Evolutionary conservation across 2,797 vertebrate genomes (phyloP), one percentile per base, ranked within the genome.

Genomic region (Sebastes trivittatus): DNA sequence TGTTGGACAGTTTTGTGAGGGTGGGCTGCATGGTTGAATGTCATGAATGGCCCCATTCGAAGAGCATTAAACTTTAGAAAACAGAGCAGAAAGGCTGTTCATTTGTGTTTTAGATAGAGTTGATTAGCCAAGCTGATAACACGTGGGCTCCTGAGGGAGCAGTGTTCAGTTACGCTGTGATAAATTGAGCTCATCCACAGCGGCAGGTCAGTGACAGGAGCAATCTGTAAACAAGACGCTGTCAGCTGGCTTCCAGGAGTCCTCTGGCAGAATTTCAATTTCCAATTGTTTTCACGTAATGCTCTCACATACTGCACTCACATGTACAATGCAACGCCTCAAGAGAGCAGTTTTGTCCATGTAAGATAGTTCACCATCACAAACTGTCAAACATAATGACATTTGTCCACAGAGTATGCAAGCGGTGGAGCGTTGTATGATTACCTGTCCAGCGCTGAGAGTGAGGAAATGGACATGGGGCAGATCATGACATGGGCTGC

Each of bases 401-500:
- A 6, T 82, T 79, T 84, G 87, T 78, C 89, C 85, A 83, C 86
- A 99, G 98, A 99, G 90, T 99, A 98, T 87, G 98, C 98, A 63
- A 96, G 97, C 36, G 94, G 97, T 34, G 98, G 98, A 29, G 98
- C 97, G 4, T 89, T 99, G 32, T 99, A 97, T 80, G 98, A 99
- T 85, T 99, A 98, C 92, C 97, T 99, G 93, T 98, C 98, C 88
- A 98, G 98, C 82, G 96, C 95, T 56, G 95, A 96, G 90, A 99
- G 98, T 85, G 97, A 99, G 88, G 95, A 97, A 72, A 99, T 99
- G 97, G 97, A 99, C 91, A 98, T 99, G 96, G 96, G 96, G 49
- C 98, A 99, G 81, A 97, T 99, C 78, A 98, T 99, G 98, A 98
- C 97, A 2, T 99, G 98, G 98, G 97, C 98, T 88, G 97, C 95